A percentile compares a stretch with the other conserved stretches of the same genome.
Evolutionary conservation across 2,888 invertebrate species (phyloP).

Genomic region (Acleris cristana): DNA sequence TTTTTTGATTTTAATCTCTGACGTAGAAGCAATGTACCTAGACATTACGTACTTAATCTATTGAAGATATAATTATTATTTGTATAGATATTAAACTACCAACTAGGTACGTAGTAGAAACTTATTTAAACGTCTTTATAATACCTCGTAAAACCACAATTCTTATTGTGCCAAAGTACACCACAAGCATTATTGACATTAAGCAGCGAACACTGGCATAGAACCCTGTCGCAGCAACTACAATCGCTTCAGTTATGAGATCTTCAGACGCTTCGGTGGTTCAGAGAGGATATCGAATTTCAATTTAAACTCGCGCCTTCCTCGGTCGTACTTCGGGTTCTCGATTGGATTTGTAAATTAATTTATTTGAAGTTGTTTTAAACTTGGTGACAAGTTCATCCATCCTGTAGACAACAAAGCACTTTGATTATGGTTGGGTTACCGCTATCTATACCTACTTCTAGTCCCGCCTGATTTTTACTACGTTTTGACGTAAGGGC

Average conservation of each 20-base stretch:
- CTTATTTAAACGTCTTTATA: not conserved
- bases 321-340: conserved; percentile 36
- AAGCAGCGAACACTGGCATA: not conserved
- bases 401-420: no score
- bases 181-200: not conserved
- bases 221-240: conserved; percentile 1
- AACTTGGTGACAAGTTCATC: no score
- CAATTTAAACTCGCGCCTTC: conserved; percentile 45
- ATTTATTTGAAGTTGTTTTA: conserved; percentile 7
- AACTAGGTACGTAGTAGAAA: not conserved
- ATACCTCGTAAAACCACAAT: not conserved
- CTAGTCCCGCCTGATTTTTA: no score
- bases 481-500: no score
- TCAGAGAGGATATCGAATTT: conserved; percentile 49
- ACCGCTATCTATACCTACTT: no score
- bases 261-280: conserved; percentile 42
- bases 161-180: not conserved
- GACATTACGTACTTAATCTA: no score
- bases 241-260: conserved; percentile 43
- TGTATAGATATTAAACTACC: no score
- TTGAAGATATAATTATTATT: no score
- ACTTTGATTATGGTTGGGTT: no score
- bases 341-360: conserved; percentile 14
- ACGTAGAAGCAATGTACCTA: no score
- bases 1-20: no score